phyloP scores from a whole-genome alignment of 2,797 vertebrate species.

The Sarcoramphus papa region DNA sequence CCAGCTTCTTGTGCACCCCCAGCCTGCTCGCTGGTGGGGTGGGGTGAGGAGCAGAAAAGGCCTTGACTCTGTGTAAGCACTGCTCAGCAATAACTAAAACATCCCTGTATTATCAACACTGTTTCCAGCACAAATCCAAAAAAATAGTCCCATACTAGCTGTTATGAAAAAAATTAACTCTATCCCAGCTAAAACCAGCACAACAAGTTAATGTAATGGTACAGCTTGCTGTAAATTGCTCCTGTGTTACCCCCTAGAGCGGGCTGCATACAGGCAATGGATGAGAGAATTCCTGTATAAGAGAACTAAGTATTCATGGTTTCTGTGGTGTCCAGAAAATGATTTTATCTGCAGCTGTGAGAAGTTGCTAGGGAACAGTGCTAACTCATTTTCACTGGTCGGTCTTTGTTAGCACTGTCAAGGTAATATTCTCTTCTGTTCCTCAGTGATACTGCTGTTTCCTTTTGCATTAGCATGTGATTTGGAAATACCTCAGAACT shows the following conservation, averaged over 20 bases:
- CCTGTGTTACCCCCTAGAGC: not conserved
- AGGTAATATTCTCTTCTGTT: not conserved
- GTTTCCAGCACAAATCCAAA: too few species aligned
- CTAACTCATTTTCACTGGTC: not conserved
- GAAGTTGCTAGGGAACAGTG: conserved; percentile 62
- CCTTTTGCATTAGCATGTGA: not conserved
- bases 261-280: not conserved
- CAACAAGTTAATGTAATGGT: not conserved
- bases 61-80: too few species aligned
- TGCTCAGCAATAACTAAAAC: too few species aligned
- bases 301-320: not conserved
- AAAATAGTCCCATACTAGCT: too few species aligned
- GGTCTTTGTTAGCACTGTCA: not conserved
- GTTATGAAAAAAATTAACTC: too few species aligned
- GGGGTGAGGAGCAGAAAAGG: too few species aligned
- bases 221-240: not conserved
- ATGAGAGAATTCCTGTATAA: not conserved
- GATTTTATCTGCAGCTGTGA: conserved; percentile 29
- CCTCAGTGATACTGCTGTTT: not conserved
- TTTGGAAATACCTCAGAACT: not conserved
- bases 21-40: too few species aligned
- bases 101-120: too few species aligned
- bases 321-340: conserved; percentile 18
- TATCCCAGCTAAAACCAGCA: too few species aligned
- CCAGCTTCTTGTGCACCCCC: too few species aligned